phyloP scores from a whole-genome alignment of 2,113 vertebrate genomes.

The Rattus norvegicus region GRCr8 NC_086020.1:84538001-84538500 shows the following conservation, averaged over 20 bases:
- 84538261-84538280: background rate
- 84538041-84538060: background rate
- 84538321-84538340: background rate
- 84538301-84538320: background rate
- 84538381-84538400: background rate
- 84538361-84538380: background rate
- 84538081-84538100: background rate
- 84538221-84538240: background rate
- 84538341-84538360: background rate
- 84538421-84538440: background rate
- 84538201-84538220: background rate
- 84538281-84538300: background rate
- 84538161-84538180: background rate
- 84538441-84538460: background rate
- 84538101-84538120: background rate
- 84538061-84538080: background rate
- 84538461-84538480: rapidly evolving
- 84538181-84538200: background rate
- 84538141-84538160: rapidly evolving
- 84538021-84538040: background rate
- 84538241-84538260: background rate
- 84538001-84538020: background rate
- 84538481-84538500: background rate
- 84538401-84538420: background rate
- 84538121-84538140: background rate